phyloP scores from a whole-genome alignment of 1,140 invertebrate genomes.

The Lasioglossum baleicum region DNA sequence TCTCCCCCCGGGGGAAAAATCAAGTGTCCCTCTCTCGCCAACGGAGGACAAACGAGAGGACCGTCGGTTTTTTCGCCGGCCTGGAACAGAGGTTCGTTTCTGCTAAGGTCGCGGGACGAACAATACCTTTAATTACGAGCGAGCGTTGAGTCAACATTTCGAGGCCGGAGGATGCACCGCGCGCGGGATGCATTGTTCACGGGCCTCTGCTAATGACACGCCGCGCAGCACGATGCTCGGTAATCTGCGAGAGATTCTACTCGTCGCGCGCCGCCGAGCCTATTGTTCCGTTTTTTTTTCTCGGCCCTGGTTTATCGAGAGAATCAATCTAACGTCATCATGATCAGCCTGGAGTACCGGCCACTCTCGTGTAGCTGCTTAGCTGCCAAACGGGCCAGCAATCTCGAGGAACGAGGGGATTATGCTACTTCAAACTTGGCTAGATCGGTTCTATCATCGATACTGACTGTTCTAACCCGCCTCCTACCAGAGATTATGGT shows the following conservation, averaged over 20 bases:
- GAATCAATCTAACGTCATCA: neutral
- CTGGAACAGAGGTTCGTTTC: slow-evolving; percentile 8
- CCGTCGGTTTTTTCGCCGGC: neutral
- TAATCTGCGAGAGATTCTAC: slow-evolving; percentile 20
- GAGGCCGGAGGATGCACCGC: slow-evolving; percentile 1
- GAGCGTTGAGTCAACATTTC: slow-evolving; percentile 30
- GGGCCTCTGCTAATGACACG: slow-evolving; percentile 32
- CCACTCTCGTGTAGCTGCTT: too few relatives aligned
- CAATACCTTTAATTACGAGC: slow-evolving; percentile 42
- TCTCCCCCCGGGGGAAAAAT: neutral
- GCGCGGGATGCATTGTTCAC: slow-evolving; percentile 21
- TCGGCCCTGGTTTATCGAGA: too few relatives aligned
- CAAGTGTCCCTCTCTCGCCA: neutral
- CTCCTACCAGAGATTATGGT: too few relatives aligned
- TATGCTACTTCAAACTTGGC: too few relatives aligned
- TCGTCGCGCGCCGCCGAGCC: too few relatives aligned
- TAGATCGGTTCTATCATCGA: too few relatives aligned
- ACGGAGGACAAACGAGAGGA: neutral
- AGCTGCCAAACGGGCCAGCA: too few relatives aligned
- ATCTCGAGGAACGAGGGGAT: too few relatives aligned
- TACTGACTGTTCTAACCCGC: too few relatives aligned
- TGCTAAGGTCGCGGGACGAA: slow-evolving; percentile 18
- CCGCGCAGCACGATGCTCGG: neutral
- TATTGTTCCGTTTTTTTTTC: slow-evolving; percentile 6
- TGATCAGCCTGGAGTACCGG: neutral